Base-by-base conservation (phyloP, 2,113 vertebrate genomes). In the Pterocles burchelli region DNA sequence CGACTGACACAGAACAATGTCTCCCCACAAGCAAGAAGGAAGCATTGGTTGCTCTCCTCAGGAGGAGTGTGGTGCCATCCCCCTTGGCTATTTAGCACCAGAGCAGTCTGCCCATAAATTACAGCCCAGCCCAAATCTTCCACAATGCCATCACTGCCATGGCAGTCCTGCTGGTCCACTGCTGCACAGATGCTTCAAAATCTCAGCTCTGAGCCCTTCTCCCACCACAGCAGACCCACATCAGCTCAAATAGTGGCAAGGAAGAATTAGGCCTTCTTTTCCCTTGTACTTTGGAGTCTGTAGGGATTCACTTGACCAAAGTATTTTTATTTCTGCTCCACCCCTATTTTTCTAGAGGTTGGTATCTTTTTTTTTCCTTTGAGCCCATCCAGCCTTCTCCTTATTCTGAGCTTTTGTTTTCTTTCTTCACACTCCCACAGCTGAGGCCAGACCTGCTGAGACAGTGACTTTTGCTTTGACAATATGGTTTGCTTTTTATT, bases 391-490 rank as follows among this genome's bases (percentile, higher is more conserved):
- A 88, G 85, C 3, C 59, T 85, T 73, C 51, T 89, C 58, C 88
- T 88, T 84, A 78, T 81, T 84, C 88, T 74, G 79, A 93, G 82
- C 9, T 88, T 91, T 93, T 96, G 74, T 97, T 96, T 96, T 93
- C 61, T 93, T 34, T 88, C 45, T 80, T 95, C 68, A 48, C 22
- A 80, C 59, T 95, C 88, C 85, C 70, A 71, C 46, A 83, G 67
- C 86, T 74, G 79, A 94, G 85, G 63, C 88, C 75, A 96, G 93
- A 92, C 92, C 83, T 97, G 95, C 94, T 94, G 95, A 96, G 91
- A 95, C 78, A 78, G 90, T 84, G 92, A 86, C 72, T 95, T 96
- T 92, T 84, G 48, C 83, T 96, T 83, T 86, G 85, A 96, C 88
- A 81, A 74, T 88, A 86, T 84, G 36, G 43, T 93, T 93, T 78